Conservation (phyloP, 2,888 invertebrate genomes). For the Melanostoma mellinum region DNA sequence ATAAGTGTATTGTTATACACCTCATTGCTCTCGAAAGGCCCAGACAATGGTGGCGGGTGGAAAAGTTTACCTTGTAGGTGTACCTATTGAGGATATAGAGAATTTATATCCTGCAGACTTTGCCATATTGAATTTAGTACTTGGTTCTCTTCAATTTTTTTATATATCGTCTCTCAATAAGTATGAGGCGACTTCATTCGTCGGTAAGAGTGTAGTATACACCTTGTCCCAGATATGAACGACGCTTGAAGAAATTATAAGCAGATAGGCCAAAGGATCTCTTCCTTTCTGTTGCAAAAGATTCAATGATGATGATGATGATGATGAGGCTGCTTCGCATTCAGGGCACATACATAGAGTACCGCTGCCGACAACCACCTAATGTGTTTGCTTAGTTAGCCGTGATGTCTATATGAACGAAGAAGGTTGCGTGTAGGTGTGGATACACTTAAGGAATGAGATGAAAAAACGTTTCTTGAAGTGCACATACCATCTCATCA, state of each 20-base stretch:
- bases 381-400: conserved; percentile 72
- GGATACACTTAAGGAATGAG: conserved; percentile 39
- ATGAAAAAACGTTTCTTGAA: conserved; percentile 40
- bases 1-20: conserved; percentile 73
- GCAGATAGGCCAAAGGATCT: conserved; percentile 71
- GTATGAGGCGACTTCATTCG: conserved; percentile 29
- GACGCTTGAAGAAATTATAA: conserved; percentile 70
- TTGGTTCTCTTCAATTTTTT: conserved; percentile 52
- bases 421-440: conserved; percentile 54
- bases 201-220: conserved; percentile 47
- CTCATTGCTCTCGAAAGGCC: conserved; percentile 71
- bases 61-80: conserved; percentile 72
- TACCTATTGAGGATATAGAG: conserved; percentile 26
- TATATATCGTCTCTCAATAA: conserved; percentile 25
- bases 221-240: conserved; percentile 73
- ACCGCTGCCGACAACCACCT: conserved; percentile 31
- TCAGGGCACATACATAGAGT: conserved; percentile 56
- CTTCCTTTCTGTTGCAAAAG: conserved; percentile 63
- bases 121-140: conserved; percentile 72
- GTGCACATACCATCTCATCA: conserved; percentile 44
- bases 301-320: conserved; percentile 49
- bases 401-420: conserved; percentile 44
- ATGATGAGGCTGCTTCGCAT: conserved; percentile 61
- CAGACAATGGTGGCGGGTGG: conserved; percentile 64
- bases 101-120: conserved; percentile 66